phyloP scores from a whole-genome alignment of 53 echinoderm and acorn worm species.

The Arbacia lixula region DNA sequence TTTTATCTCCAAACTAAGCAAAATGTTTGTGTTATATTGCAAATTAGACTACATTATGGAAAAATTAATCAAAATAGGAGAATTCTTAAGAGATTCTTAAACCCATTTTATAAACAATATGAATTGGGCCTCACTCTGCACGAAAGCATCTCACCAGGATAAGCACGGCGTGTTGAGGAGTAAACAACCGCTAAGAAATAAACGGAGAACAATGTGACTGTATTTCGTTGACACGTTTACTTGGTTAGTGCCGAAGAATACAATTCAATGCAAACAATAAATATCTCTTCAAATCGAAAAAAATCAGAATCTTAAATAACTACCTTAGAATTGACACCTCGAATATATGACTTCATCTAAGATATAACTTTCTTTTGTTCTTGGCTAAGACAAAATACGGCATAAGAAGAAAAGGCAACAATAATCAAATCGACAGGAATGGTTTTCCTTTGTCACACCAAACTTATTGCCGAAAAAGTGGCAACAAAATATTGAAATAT shows the following conservation, averaged over 20 bases:
- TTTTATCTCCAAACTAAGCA: too few species aligned
- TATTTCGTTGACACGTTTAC: conserved; percentile 41
- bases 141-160: too few species aligned
- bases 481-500: too few species aligned
- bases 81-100: too few species aligned
- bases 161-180: too few species aligned
- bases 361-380: conserved; percentile 24
- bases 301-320: conserved; percentile 13
- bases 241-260: conserved; percentile 51
- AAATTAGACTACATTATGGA: too few species aligned
- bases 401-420: conserved; percentile 40
- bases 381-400: conserved; percentile 29
- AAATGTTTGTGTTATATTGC: too few species aligned
- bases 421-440: conserved; percentile 26
- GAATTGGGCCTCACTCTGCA: too few species aligned
- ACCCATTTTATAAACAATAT: too few species aligned
- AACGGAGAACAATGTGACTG: not conserved
- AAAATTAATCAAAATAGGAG: too few species aligned
- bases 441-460: too few species aligned
- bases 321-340: conserved; percentile 11
- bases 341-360: not conserved
- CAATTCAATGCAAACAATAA: conserved; percentile 49
- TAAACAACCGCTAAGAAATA: conserved; percentile 5
- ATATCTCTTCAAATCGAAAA: conserved; percentile 27
- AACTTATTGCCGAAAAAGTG: too few species aligned